Percentiles rank a stretch among this genome's conserved stretches.
Conservation (phyloP, 2,888 invertebrate species). For the Eumacrocentrus americanus region DNA sequence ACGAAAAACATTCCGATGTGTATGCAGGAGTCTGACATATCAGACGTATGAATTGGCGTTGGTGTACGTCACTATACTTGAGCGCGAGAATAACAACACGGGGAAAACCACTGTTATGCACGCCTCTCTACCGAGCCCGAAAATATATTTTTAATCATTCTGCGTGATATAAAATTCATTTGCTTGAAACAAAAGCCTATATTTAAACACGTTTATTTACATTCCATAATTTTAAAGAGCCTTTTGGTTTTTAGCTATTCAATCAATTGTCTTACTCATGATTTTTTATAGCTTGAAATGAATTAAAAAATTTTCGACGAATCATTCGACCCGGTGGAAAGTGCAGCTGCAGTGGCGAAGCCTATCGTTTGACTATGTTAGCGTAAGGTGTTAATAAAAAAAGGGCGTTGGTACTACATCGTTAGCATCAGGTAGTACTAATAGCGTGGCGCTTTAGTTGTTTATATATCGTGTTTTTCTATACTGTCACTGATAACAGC, state of each 20-base stretch:
- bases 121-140: conserved; percentile 28
- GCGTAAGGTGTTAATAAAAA: conserved; percentile 44
- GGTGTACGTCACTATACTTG: conserved; percentile 44
- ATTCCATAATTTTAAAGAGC: neutral
- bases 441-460: conserved; percentile 58
- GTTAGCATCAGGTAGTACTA: conserved; percentile 53
- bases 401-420: conserved; percentile 53
- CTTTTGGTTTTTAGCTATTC: no score
- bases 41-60: conserved; percentile 40
- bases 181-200: neutral
- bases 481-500: conserved; percentile 50
- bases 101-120: conserved; percentile 41
- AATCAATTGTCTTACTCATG: neutral
- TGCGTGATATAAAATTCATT: neutral
- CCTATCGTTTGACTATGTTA: conserved; percentile 49
- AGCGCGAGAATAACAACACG: conserved; percentile 56
- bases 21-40: conserved; percentile 22
- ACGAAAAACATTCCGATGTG: conserved; percentile 32
- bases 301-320: neutral
- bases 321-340: conserved; percentile 32
- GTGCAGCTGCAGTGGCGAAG: conserved; percentile 43
- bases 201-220: neutral
- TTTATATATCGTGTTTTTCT: conserved; percentile 58
- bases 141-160: conserved; percentile 8
- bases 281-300: neutral